Evolutionary conservation across 1,140 invertebrate species (phyloP), one percentile per base, ranked within the genome.

Genomic region (Bombus impatiens): DNA sequence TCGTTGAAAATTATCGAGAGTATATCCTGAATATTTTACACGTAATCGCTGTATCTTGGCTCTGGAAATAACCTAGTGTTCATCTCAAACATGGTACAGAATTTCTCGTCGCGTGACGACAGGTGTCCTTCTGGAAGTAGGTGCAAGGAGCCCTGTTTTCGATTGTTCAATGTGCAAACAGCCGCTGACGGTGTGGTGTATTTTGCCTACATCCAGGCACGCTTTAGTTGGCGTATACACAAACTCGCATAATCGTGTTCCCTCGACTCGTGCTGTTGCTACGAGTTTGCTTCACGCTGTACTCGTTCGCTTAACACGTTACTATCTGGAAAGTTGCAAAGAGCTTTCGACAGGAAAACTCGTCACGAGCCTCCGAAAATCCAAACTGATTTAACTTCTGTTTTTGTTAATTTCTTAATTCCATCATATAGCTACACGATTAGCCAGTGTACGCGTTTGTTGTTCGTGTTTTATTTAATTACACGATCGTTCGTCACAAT

Each of bases 161-260:
- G 87, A 92, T 91, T 92, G 91, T 92, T 91, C 87, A 87, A 90
- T 74, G 79, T 83, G 81, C 87, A 89, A 89, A 88, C 88, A 78
- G 40, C 22, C 18, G 42, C 47, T 53, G 10, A 4, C 10, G 28
- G 28, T n/a, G 10, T 35, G n/a, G 13, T 25, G 70, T 42, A 37
- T 71, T 42, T 28, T 42, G 28, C 5, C n/a, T 18, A 6, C 8
- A 18, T 32, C 40, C 2, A 15, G 70, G 13, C 13, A 32, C n/a
- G 42, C n/a, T 47, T 42, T 28, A 44, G 5, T n/a, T 42, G 8
- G 3, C 67, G 35, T 35, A 35, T 75, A 35, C 44, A n/a, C 65
- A 65, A 74, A 35, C 78, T 62, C 53, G 74, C 72, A 78, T 88
- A 75, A 86, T 88, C 78, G 86, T 67, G 78, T 87, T 81, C 57